Conservation (phyloP, 2,797 vertebrate genomes). For the Menidia menidia region DNA sequence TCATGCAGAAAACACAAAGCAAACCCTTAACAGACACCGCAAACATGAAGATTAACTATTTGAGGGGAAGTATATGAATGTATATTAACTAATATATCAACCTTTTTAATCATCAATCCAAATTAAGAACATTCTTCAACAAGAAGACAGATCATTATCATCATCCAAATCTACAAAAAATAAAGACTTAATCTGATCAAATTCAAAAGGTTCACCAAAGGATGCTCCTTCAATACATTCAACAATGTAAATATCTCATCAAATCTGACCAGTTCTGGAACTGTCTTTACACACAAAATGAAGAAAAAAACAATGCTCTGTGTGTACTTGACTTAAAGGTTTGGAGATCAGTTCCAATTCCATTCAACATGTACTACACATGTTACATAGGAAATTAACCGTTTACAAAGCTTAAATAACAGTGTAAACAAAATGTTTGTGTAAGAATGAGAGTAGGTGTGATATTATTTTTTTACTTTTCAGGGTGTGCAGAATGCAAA, state of each 20-base stretch:
- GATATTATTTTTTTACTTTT: no score
- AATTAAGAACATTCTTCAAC: neutral
- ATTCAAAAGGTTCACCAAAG: neutral
- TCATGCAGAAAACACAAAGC: neutral
- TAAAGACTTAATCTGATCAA: neutral
- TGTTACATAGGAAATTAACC: no score
- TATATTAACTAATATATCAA: neutral
- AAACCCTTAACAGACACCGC: neutral
- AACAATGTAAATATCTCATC: neutral
- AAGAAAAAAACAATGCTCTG: neutral
- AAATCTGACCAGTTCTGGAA: neutral
- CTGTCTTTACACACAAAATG: neutral
- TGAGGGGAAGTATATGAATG: no score
- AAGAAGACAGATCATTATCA: no score
- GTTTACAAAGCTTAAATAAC: no score
- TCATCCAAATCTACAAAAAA: no score
- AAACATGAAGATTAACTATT: neutral
- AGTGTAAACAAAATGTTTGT: no score
- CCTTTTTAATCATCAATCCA: neutral
- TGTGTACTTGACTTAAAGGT: neutral
- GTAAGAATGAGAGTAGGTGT: no score
- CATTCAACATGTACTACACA: neutral
- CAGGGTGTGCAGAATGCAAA: no score
- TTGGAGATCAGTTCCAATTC: neutral
- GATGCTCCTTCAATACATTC: neutral